Percentiles rank a stretch among this genome's conserved stretches.
phyloP scores from a whole-genome alignment of 2,113 vertebrate species.

The Urocitellus parryii region DNA sequence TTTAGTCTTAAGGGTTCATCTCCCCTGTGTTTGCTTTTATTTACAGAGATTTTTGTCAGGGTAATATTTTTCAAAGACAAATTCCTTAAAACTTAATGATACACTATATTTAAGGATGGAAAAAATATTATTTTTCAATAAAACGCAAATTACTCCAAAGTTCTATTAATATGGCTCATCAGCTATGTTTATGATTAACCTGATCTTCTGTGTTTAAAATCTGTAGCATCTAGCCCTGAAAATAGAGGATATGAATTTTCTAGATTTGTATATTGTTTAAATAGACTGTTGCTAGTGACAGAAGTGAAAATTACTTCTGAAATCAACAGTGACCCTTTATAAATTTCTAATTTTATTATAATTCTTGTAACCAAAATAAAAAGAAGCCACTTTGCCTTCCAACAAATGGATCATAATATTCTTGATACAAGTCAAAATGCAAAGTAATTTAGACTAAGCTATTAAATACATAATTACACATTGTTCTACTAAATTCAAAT shows the following conservation, averaged over 20 bases:
- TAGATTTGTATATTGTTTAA: background rate
- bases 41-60: background rate
- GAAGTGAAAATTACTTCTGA: slow-evolving; percentile 12
- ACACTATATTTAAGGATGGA: background rate
- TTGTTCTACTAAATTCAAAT: slow-evolving; percentile 46
- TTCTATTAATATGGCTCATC: background rate
- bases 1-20: background rate
- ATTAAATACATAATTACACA: slow-evolving; percentile 11
- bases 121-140: slow-evolving; percentile 10
- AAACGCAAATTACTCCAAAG: background rate
- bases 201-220: slow-evolving; percentile 45
- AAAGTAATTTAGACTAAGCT: slow-evolving; percentile 57
- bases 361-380: slow-evolving; percentile 51
- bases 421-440: slow-evolving; percentile 54
- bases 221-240: background rate
- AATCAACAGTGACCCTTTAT: background rate
- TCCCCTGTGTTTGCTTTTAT: background rate
- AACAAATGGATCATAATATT: background rate
- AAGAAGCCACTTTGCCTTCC: background rate
- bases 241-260: background rate
- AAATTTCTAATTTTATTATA: slow-evolving; percentile 36
- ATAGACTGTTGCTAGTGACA: slow-evolving; percentile 13
- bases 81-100: background rate
- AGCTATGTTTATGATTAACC: background rate
- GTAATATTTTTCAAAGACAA: slow-evolving; percentile 38